Evolutionary conservation across 2,888 invertebrate species (phyloP), one percentile per base, ranked within the genome.

Genomic region (Drosophila greeni): DNA sequence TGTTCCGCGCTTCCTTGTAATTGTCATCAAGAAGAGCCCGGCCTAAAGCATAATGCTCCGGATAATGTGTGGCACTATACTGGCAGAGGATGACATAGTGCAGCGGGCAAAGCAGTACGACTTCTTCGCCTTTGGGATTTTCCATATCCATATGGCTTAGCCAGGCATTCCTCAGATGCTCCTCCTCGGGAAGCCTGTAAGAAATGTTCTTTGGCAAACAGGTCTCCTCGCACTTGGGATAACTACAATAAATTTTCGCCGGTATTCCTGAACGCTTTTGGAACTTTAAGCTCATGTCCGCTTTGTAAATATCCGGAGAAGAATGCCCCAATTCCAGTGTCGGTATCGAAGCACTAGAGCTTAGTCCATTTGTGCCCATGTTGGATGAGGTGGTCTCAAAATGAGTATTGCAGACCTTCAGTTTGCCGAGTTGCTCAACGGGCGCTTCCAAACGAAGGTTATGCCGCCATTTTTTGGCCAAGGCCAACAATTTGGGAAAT

Each of bases 321-420:
- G 70, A 52, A 18, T 85, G 81, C 0, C 85, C 86, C 48, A 86
- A 40, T 1, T 72, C 55, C 8, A 84, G 43, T 0, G 86, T 86
- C 18, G 86, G 87, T 58, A 86, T 65, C 0, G 86, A 60, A 20
- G 18, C 8, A 5, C 75, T 74, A 4, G 48, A 16, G 7, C 62
- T 59, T 0, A 75, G 49, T 0, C 55, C 62, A 7, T 70, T 72
- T 16, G 73, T 57, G 4, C 77, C 72, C 26, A 70, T 54, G 26
- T 75, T 74, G 8, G 56, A 43, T 5, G 49, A 75, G 9, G 54
- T 52, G 5, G 45, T 5, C 7, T 82, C 77, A 34, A 86, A 86
- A 39, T 86, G 87, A 0, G 37, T 52, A 23, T 58, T 62, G 42
- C 86, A 86, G 1, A 86, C 67, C 24, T 61, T 71, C 16, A 73